Evolutionary conservation across 1,140 invertebrate species (phyloP), one percentile per base, ranked within the genome.

Genomic region (Heliconius hermathena): DNA sequence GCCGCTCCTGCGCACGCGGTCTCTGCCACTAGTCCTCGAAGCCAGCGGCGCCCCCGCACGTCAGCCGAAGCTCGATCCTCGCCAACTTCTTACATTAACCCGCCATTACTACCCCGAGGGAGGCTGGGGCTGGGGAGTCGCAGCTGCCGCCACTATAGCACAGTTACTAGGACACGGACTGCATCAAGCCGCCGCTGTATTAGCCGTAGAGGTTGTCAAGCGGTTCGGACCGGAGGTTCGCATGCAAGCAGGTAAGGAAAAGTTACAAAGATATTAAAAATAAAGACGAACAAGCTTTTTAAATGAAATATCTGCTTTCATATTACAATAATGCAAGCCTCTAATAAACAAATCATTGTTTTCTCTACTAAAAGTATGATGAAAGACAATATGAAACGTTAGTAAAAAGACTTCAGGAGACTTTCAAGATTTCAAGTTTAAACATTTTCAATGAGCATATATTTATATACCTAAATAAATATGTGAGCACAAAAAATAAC

Each of bases 111-210:
- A 97, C 90, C 97, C 97, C 1, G 97, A 97, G 85, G 97, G 97
- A 3, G 97, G 97, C 3, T 98, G 97, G 97, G 97, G 97, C 0
- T 98, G 97, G 97, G 96, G 97, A 22, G 95, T 98, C 11, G 95
- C 97, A 1, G 94, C 95, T 1, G 97, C 96, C 41, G 96, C 96
- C 8, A 95, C 96, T 36, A 84, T 97, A 4, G 96, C 96, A n/a
- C 96, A 97, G 80, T 89, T 97, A 13, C 90, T 97, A n/a, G 96
- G 95, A 74, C 95, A 96, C 73, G 96, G 96, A 16, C 83, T 97
- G 54, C 96, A 97, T 84, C 92, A 97, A 77, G 96, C 96, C 73
- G 91, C 95, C 36, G 95, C 95, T 3, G 91, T 95, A 33, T 87
- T 96, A 38, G 89, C 95, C 33, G 90, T 95, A 54, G 95, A 95